Evolutionary conservation across 2,113 vertebrate species (phyloP).

Genomic region (Ciconia boyciana): DNA sequence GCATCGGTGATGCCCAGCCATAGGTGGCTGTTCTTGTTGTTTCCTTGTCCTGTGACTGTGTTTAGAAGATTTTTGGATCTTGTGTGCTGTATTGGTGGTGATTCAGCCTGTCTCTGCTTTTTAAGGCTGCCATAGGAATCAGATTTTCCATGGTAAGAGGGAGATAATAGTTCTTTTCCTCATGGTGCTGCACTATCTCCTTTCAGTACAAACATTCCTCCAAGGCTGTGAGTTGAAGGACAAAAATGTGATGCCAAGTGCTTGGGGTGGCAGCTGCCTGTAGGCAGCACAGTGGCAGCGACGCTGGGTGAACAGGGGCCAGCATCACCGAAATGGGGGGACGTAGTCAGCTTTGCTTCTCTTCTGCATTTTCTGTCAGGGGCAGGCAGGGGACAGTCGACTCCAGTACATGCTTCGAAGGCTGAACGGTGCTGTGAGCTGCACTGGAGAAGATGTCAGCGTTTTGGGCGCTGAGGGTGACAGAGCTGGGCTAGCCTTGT

Average conservation of each 20-base stretch:
- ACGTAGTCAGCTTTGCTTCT: neutral
- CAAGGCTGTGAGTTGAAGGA: neutral
- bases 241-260: rapidly evolving
- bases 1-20: neutral
- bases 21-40: neutral
- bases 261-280: neutral
- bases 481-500: neutral
- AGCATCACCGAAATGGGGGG: neutral
- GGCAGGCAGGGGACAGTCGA: constrained; percentile 3
- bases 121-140: neutral
- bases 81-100: neutral
- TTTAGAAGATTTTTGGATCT: neutral
- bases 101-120: neutral
- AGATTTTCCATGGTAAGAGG: neutral
- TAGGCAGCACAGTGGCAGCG: neutral
- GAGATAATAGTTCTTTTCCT: neutral
- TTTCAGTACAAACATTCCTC: neutral
- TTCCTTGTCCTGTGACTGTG: neutral
- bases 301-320: neutral
- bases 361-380: neutral
- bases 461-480: neutral
- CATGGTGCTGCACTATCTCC: neutral
- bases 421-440: neutral
- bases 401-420: neutral
- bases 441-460: neutral